Conservation (phyloP, 1,140 invertebrate species). For the Onthophagus taurus region DNA sequence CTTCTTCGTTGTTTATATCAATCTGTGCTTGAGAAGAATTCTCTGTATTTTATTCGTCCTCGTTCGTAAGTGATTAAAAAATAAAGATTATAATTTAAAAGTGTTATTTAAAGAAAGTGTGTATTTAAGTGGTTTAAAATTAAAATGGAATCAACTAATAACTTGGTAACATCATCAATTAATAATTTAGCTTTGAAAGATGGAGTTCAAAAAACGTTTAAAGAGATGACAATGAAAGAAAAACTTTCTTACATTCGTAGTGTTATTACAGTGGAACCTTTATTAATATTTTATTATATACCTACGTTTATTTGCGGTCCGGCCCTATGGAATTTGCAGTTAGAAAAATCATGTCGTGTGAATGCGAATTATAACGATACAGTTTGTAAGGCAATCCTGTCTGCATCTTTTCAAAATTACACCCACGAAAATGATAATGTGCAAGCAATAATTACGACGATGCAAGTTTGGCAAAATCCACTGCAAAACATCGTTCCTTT, state of each 20-base stretch:
- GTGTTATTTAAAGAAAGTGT: too few species aligned
- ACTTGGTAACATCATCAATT: constrained; percentile 3
- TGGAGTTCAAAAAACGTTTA: constrained; percentile 22
- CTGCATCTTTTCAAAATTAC: constrained; percentile 26
- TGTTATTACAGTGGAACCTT: constrained; percentile 34
- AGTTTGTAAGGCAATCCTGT: constrained; percentile 39
- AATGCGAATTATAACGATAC: constrained; percentile 27
- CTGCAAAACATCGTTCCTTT: constrained; percentile 39
- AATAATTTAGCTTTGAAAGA: constrained; percentile 13
- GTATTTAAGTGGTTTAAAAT: too few species aligned
- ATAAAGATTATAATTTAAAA: too few species aligned
- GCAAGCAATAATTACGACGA: constrained; percentile 29
- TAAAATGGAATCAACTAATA: constrained; percentile 8
- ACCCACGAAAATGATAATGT: constrained; percentile 26
- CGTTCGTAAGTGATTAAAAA: too few species aligned
- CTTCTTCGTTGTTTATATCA: too few species aligned
- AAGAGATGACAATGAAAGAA: constrained; percentile 20
- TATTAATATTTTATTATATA: constrained; percentile 28
- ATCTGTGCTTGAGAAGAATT: too few species aligned
- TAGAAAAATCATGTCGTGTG: constrained; percentile 31
- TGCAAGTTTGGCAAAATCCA: constrained; percentile 35
- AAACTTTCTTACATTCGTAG: constrained; percentile 23
- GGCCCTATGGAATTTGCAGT: constrained; percentile 26
- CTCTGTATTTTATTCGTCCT: too few species aligned
- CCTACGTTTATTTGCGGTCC: constrained; percentile 23